Evolutionary conservation across 2,797 vertebrate species (phyloP).

Genomic region (Megaceryle alcyon): DNA sequence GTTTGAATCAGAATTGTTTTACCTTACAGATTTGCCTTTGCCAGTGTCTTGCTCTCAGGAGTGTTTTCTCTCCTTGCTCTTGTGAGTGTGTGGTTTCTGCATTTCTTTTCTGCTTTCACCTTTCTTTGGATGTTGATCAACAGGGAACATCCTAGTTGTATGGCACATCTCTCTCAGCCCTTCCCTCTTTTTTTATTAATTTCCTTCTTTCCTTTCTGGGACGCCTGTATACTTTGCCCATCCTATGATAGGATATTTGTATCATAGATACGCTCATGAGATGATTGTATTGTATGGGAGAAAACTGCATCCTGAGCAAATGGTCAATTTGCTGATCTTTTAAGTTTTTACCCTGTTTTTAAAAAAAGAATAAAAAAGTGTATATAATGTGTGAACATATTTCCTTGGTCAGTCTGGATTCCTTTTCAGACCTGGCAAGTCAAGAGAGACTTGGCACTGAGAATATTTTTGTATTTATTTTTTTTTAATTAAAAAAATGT

Average conservation of each 20-base stretch:
- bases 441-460: not conserved
- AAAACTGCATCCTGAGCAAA: not conserved
- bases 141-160: not conserved
- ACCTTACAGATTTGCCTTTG: not conserved
- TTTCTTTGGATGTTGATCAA: not conserved
- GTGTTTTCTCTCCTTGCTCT: not conserved
- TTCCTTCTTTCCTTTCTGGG: not conserved
- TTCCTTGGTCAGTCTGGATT: not conserved
- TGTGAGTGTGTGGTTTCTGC: not conserved
- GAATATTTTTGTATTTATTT: not conserved
- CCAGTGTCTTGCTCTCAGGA: not conserved
- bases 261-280: not conserved
- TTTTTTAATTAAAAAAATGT: not conserved
- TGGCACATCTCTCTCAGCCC: not conserved
- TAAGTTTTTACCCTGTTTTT: not conserved
- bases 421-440: not conserved
- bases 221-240: not conserved
- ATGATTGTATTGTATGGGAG: not conserved
- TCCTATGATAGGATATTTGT: not conserved
- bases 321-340: not conserved
- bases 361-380: too few species aligned
- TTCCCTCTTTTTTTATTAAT: not conserved
- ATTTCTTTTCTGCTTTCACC: not conserved
- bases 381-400: not conserved
- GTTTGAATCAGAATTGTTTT: not conserved